Evolutionary conservation across 2,797 vertebrate genomes (phyloP).

Genomic region (Silurus lanzhouensis): DNA sequence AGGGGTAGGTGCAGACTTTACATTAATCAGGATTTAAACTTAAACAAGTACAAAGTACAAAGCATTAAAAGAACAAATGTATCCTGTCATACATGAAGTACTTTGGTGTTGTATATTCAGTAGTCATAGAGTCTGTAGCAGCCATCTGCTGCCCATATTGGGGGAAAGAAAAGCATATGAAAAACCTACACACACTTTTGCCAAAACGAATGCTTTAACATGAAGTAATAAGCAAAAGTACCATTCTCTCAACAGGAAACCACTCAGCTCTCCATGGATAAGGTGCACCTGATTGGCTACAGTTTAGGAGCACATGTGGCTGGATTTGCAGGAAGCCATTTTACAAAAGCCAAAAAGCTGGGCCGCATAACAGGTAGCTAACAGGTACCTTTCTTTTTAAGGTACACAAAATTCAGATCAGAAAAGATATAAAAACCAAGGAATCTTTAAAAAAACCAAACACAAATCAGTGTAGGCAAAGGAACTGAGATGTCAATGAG

Average conservation of each 20-base stretch:
- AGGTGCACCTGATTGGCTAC: conserved; percentile 83
- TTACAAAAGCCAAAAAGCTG: conserved; percentile 72
- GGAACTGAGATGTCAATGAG: background rate
- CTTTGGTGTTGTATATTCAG: background rate
- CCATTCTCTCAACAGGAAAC: conserved; percentile 69
- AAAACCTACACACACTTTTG: background rate
- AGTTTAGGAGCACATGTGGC: conserved; percentile 86
- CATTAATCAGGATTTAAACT: background rate
- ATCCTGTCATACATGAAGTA: background rate
- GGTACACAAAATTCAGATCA: background rate
- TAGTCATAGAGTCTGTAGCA: background rate
- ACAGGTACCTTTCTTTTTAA: background rate
- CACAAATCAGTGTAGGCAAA: background rate
- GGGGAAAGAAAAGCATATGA: background rate
- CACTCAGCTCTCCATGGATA: conserved; percentile 69
- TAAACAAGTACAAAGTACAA: background rate
- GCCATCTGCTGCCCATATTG: background rate
- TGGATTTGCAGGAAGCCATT: conserved; percentile 81
- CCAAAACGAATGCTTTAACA: background rate
- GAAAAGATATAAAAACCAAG: background rate
- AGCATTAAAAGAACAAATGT: background rate
- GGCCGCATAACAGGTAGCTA: conserved; percentile 82
- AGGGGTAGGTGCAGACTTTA: background rate
- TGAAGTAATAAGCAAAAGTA: background rate
- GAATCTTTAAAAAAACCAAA: background rate